These are phyloP conservation scores for Neoitamus cyanurus DNA, from an alignment of 2,888 invertebrate species.

Conservation along the genomic window DNA sequence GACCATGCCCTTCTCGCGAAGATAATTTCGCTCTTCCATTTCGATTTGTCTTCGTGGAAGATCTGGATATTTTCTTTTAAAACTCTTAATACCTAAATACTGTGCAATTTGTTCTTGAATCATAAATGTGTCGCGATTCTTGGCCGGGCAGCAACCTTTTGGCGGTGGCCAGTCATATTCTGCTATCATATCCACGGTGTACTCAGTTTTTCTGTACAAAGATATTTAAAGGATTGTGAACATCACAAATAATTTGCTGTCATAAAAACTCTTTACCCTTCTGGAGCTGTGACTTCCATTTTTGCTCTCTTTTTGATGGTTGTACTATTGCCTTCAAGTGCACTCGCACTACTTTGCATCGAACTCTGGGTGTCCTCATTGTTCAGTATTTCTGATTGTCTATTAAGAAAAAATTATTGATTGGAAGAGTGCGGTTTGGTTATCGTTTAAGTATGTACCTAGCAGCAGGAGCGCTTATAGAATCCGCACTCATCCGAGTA, in stretches of 20 bases:
- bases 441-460: constrained; percentile 60
- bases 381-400: constrained; percentile 64
- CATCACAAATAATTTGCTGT: not conserved
- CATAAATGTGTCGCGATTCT: constrained; percentile 83
- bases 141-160: constrained; percentile 68
- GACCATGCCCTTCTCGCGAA: constrained; percentile 84
- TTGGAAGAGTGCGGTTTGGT: not conserved
- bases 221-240: not conserved
- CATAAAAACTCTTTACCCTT: constrained; percentile 62
- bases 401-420: constrained; percentile 44
- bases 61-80: constrained; percentile 96
- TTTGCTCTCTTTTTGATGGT: constrained; percentile 59
- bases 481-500: constrained; percentile 81
- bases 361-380: constrained; percentile 85
- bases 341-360: constrained; percentile 74
- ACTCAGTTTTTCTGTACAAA: constrained; percentile 67
- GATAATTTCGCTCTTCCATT: constrained; percentile 90
- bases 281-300: constrained; percentile 68
- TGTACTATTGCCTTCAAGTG: constrained; percentile 58
- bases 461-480: constrained; percentile 67
- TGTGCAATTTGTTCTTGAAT: constrained; percentile 97
- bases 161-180: constrained; percentile 93
- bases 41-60: constrained; percentile 84
- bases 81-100: constrained; percentile 94
- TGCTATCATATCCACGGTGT: constrained; percentile 87